phyloP scores from a whole-genome alignment of 2,888 invertebrate genomes.

The Escarpia spicata region DNA sequence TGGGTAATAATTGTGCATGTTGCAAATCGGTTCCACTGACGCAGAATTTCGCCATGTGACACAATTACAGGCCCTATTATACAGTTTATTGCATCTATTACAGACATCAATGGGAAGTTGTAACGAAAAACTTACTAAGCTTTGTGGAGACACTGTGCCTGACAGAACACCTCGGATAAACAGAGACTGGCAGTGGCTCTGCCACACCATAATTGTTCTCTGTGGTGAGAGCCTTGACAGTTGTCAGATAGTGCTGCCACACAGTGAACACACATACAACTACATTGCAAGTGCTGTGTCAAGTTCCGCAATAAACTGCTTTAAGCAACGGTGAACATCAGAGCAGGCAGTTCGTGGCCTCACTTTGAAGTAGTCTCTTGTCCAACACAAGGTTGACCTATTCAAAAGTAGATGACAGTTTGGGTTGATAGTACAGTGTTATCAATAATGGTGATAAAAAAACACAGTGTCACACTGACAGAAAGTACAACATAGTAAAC shows the following conservation, averaged over 20 bases:
- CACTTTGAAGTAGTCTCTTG: too few species aligned
- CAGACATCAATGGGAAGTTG: neutral
- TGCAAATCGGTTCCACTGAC: too few species aligned
- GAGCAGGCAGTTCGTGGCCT: too few species aligned
- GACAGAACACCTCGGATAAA: neutral
- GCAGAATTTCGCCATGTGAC: too few species aligned
- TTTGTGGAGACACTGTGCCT: neutral
- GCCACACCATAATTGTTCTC: neutral
- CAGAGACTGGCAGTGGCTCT: neutral
- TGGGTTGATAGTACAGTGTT: too few species aligned
- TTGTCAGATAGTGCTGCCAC: neutral
- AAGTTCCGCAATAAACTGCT: neutral
- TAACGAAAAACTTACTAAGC: slow-evolving; percentile 1
- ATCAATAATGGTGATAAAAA: too few species aligned
- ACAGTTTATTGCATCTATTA: neutral
- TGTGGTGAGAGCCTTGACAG: neutral
- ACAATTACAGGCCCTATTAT: too few species aligned
- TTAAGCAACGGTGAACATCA: neutral
- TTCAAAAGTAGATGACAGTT: too few species aligned
- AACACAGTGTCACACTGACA: too few species aligned
- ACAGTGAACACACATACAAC: neutral
- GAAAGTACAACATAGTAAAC: too few species aligned
- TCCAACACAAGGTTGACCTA: too few species aligned
- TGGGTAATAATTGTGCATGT: too few species aligned
- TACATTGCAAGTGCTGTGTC: neutral